These are phyloP conservation scores for Tachysurus vachellii DNA, from an alignment of 2,113 vertebrate genomes.

Conservation along the genomic window DNA sequence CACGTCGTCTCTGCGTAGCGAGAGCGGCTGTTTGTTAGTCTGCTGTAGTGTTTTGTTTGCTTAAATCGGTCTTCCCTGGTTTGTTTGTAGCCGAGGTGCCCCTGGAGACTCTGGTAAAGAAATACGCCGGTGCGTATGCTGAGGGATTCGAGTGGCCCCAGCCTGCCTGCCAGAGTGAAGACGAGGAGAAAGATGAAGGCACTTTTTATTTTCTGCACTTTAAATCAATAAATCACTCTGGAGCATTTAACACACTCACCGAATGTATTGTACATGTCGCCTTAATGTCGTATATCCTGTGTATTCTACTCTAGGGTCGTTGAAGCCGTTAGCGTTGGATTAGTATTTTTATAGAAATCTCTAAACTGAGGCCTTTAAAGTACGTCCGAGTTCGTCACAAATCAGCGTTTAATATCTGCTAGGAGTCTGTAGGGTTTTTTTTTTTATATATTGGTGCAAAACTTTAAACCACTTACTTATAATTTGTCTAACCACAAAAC, in stretches of 20 bases:
- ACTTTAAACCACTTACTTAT: too few species aligned
- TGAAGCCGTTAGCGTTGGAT: background rate
- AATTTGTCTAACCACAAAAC: too few species aligned
- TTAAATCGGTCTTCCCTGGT: background rate
- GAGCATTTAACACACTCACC: too few species aligned
- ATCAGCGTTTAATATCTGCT: background rate
- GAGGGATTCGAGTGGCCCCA: conserved; percentile 89
- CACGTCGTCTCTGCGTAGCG: background rate
- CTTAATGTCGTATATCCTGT: background rate
- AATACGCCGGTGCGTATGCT: conserved; percentile 90
- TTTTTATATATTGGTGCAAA: too few species aligned
- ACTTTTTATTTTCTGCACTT: conserved; percentile 3
- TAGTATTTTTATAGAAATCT: background rate
- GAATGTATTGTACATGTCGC: background rate
- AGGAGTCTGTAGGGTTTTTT: too few species aligned
- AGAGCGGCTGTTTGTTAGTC: background rate
- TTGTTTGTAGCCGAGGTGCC: conserved; percentile 83
- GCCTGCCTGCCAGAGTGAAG: conserved; percentile 75
- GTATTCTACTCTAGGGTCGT: background rate
- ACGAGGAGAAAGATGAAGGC: conserved; percentile 84
- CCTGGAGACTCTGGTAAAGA: conserved; percentile 84
- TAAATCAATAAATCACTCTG: background rate
- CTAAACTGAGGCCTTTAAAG: too few species aligned
- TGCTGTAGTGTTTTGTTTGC: background rate
- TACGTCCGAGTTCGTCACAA: too few species aligned